Percentiles rank a stretch among this genome's conserved stretches.
Conservation (phyloP, 2,888 invertebrate genomes). For the Andrena bicolor region DNA sequence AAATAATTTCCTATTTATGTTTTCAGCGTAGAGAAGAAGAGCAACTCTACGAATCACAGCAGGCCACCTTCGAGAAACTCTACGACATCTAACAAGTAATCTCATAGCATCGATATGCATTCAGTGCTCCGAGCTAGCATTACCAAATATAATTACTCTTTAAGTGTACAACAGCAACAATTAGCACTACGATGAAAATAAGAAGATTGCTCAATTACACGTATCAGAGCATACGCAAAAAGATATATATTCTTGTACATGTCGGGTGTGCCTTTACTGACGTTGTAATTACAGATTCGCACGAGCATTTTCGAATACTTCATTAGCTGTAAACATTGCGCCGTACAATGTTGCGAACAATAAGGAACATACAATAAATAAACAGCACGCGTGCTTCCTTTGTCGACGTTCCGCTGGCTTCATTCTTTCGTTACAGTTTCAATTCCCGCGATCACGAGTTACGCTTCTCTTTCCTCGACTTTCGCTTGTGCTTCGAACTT, state of each 20-base stretch:
- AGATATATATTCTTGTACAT: constrained; percentile 40
- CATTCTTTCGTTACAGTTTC: constrained; percentile 12
- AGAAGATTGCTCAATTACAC: constrained; percentile 54
- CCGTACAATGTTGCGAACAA: constrained; percentile 11
- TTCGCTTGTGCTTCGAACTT: constrained; percentile 78
- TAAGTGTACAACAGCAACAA: constrained; percentile 31
- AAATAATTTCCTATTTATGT: constrained; percentile 31
- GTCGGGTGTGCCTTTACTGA: constrained; percentile 31
- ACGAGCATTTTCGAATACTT: constrained; percentile 36
- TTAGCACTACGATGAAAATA: constrained; percentile 37
- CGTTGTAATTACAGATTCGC: constrained; percentile 38
- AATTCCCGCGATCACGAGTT: constrained; percentile 33
- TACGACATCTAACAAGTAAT: constrained; percentile 74
- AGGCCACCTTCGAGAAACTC: constrained; percentile 82
- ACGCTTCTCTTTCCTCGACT: constrained; percentile 78
- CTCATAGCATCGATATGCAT: constrained; percentile 3
- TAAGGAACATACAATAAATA: constrained; percentile 43
- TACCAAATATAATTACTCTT: constrained; percentile 23
- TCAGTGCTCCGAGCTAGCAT: constrained; percentile 8
- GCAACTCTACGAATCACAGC: constrained; percentile 75
- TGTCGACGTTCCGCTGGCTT: constrained; percentile 1
- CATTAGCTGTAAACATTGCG: constrained; percentile 27
- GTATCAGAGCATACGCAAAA: constrained; percentile 42
- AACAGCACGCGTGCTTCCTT: constrained; percentile 12
- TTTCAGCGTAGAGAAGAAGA: constrained; percentile 79